A percentile compares a stretch with the other conserved stretches of the same genome.
These are phyloP conservation scores for Enchytraeus crypticus DNA, from an alignment of 2,888 invertebrate genomes.

Conservation along the genomic window DNA sequence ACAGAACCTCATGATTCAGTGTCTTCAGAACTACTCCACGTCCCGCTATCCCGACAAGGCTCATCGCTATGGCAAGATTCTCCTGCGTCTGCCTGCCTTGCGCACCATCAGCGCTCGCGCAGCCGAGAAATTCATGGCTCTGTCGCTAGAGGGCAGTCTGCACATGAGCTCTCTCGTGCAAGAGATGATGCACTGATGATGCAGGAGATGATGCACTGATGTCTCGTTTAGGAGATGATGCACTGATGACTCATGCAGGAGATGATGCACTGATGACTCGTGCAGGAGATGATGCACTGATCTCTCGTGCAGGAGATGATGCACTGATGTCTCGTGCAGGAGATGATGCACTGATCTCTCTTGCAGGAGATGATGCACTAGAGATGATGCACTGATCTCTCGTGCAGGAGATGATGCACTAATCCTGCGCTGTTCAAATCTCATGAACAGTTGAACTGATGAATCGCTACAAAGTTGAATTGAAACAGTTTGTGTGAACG, in stretches of 20 bases:
- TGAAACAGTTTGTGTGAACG: no score
- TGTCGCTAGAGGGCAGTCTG: conserved; percentile 43
- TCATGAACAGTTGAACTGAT: no score
- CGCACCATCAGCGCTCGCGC: conserved; percentile 46
- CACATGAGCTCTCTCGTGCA: conserved; percentile 45
- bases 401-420: no score
- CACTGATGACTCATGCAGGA: background rate
- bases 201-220: background rate
- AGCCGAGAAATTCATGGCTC: conserved; percentile 43
- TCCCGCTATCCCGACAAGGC: conserved; percentile 35
- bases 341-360: no score
- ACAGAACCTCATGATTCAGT: conserved; percentile 42
- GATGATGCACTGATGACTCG: no score
- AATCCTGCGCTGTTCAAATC: no score
- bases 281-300: no score
- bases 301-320: no score
- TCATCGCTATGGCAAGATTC: conserved; percentile 41
- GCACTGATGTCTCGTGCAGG: no score
- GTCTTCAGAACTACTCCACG: conserved; percentile 39
- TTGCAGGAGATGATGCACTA: no score
- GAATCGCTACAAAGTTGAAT: no score
- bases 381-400: no score
- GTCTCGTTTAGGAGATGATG: background rate
- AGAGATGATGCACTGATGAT: conserved; percentile 43
- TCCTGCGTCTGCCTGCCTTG: conserved; percentile 44